Evolutionary conservation across 2,888 invertebrate species (phyloP), one percentile per base, ranked within the genome.

Genomic region (Gastrophysa polygoni): DNA sequence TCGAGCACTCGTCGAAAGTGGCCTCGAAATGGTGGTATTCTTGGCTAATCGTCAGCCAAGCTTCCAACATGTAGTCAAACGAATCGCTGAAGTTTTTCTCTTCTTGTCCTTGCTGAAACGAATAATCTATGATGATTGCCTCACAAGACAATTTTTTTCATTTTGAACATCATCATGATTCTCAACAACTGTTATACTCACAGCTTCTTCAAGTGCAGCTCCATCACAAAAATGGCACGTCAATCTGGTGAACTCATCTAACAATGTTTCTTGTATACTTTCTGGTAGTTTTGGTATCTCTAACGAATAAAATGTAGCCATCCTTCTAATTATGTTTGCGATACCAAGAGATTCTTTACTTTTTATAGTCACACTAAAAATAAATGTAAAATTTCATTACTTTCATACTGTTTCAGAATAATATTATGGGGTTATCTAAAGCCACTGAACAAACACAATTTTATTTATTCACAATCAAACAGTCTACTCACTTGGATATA

Each of bases 281-380:
- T 78, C 71, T 0, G 85, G 75, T 54, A 90, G 71, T 34, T 80
- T 79, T 20, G 78, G 74, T 70, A 88, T 74, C 72, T 85, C 81
- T 29, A 82, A 77, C 52, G 86, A 83, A 76, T 86, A 87, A 80
- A 86, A 86, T 61, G 85, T 80, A 28, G 87, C 82, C 17, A 91
- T 76, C 74, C 89, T 89, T 64, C 85, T 84, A 50, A 90, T 84
- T 49, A 90, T 87, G 73, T 85, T 86, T 29, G 90, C 87, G 51
- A 91, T 83, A 2, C 89, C 89, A 59, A 89, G 81, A 1, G 88
- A 87, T 80, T 92, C 92, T 68, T 86, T 84, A 67, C 86, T 87
- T 57, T 84, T 83, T 17, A 90, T 82, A 59, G 86, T 85, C 49
- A 87, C 83, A 72, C 86, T 87, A 76, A 60, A 80, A 80, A 67